These are phyloP conservation scores for Rachycentron canadum DNA, from an alignment of 2,797 vertebrate species.

Conservation along the genomic window DNA sequence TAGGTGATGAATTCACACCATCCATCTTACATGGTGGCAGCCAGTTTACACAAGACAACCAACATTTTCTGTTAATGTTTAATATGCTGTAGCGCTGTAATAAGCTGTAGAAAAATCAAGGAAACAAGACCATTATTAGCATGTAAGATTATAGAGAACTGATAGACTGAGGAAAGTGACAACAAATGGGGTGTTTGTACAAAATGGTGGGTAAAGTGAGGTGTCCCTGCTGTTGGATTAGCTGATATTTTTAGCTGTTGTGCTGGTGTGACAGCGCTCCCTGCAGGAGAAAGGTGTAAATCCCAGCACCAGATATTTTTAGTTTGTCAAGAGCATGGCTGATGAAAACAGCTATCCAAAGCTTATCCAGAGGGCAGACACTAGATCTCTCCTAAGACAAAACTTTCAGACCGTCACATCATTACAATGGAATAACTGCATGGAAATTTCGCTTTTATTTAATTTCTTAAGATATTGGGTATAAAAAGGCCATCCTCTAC, in stretches of 20 bases:
- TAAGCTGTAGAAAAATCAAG: slow-evolving; percentile 68
- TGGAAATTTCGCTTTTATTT: slow-evolving; percentile 34
- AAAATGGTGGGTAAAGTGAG: slow-evolving; percentile 66
- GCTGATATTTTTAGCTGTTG: slow-evolving; percentile 48
- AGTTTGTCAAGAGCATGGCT: slow-evolving; percentile 38
- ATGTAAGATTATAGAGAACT: slow-evolving; percentile 59
- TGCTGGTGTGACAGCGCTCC: slow-evolving; percentile 72
- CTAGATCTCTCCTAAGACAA: slow-evolving; percentile 49
- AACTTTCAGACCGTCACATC: slow-evolving; percentile 53
- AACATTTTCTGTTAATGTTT: slow-evolving; percentile 63
- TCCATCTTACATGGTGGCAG: slow-evolving; percentile 65
- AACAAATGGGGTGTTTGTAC: slow-evolving; percentile 59
- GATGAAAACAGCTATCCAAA: slow-evolving; percentile 33
- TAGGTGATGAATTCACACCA: slow-evolving; percentile 75
- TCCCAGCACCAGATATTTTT: slow-evolving; percentile 63
- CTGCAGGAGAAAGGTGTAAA: slow-evolving; percentile 68
- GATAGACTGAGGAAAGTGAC: slow-evolving; percentile 49
- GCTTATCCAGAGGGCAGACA: slow-evolving; percentile 39
- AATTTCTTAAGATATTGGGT: slow-evolving; percentile 37
- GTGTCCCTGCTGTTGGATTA: slow-evolving; percentile 69
- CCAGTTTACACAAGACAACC: slow-evolving; percentile 72
- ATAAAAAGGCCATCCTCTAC: slow-evolving; percentile 56
- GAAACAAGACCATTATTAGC: slow-evolving; percentile 61
- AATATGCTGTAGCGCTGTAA: slow-evolving; percentile 52
- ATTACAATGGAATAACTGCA: slow-evolving; percentile 53